Base-by-base conservation (phyloP, 2,113 vertebrate genomes). In the Acrocephalus arundinaceus region DNA sequence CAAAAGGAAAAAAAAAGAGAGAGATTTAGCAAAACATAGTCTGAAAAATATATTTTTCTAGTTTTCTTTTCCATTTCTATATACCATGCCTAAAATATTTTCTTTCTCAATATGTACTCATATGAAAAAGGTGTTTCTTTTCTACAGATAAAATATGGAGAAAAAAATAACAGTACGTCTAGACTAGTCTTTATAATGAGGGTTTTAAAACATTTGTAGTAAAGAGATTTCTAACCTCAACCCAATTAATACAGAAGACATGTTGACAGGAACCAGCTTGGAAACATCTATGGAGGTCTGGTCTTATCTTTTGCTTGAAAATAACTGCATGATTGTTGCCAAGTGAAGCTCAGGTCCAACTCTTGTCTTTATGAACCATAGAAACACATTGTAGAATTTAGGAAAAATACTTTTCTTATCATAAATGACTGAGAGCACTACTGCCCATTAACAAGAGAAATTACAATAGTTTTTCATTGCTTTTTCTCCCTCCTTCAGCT, bases 21-120 rank as follows among this genome's bases (percentile, higher is more conserved):
- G 43, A 45, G 1, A 46, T 33, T 62, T 58, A 65, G 10, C 3
- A 54, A 89, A 79, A 73, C 2, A n/a, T 7, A 51, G 5, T 25
- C 23, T 55, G 23, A 54, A 33, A 46, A 41, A 19, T 0, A 0
- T 3, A 0, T 45, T 78, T 80, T 74, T 31, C 6, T 6, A 4
- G 23, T 41, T 63, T 92, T 90, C 13, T 70, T 85, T 78, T 74
- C 59, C 8, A 22, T 67, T 82, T 82, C 17, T 73, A 10, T 11
- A 41, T 48, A 63, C 3, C 8, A 8, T 54, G 31, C 3, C 23
- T 61, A 37, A 90, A 89, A 31, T 73, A 15, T n/a, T 79, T 88
- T 65, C 22, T 49, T 81, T 71, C 59, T 62, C 15, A 33, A 2
- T 13, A 35, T 22, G 2, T 54, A 31, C 3, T 54, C 3, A 5